These are phyloP conservation scores for Drosophila paracracens DNA, from an alignment of 2,888 invertebrate species.

Conservation along the genomic window DNA sequence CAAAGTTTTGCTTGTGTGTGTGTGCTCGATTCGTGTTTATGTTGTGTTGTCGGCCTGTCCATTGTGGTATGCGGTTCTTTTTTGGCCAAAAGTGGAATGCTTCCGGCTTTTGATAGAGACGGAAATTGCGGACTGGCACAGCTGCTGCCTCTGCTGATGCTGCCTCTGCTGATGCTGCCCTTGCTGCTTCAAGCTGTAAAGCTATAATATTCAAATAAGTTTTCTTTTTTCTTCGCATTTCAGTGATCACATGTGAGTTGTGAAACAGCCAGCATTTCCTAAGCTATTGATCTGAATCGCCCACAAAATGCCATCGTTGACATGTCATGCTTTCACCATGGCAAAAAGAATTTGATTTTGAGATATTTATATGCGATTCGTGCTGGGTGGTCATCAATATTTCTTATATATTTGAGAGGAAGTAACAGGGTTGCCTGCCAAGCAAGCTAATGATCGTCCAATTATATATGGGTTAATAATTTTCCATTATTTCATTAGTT, in stretches of 20 bases:
- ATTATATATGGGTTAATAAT: slow-evolving; percentile 69
- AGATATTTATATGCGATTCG: slow-evolving; percentile 38
- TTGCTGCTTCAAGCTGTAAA: slow-evolving; percentile 31
- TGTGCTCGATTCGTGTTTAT: slow-evolving; percentile 7
- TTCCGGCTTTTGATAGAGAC: slow-evolving; percentile 64
- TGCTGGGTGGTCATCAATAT: slow-evolving; percentile 58
- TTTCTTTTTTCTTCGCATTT: slow-evolving; percentile 12
- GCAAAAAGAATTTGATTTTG: slow-evolving; percentile 50
- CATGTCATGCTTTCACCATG: slow-evolving; percentile 49
- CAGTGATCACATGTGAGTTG: slow-evolving; percentile 19
- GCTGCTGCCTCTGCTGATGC: not conserved
- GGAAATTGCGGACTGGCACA: slow-evolving; percentile 61
- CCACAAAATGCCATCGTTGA: slow-evolving; percentile 31
- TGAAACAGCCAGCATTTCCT: slow-evolving; percentile 4
- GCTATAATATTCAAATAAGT: slow-evolving; percentile 43
- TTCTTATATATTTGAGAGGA: slow-evolving; percentile 17
- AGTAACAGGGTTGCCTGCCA: slow-evolving; percentile 36
- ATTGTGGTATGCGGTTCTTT: slow-evolving; percentile 35
- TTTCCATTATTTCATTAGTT: slow-evolving; percentile 67
- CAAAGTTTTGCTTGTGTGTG: slow-evolving; percentile 21
- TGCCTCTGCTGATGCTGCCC: not conserved
- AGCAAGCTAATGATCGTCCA: slow-evolving; percentile 61
- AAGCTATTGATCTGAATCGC: slow-evolving; percentile 22
- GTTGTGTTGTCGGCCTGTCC: slow-evolving; percentile 5
- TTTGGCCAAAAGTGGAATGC: slow-evolving; percentile 50